These are phyloP conservation scores for Gallinago paraguaiae DNA, from an alignment of 2,113 vertebrate genomes.

Conservation along the genomic window DNA sequence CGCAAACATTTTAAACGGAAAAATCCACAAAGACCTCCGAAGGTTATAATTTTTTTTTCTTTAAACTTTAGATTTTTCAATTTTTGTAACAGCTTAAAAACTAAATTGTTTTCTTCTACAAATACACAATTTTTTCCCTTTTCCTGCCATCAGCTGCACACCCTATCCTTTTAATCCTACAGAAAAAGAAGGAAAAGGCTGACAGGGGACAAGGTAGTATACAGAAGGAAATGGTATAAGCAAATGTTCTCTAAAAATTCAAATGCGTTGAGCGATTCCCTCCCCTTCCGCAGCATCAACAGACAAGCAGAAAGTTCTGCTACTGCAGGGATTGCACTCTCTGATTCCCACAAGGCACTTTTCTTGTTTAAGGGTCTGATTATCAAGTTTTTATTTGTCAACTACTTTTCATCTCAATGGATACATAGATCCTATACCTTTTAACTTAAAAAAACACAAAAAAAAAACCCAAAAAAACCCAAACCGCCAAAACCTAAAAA, in stretches of 20 bases:
- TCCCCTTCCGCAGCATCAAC: not conserved
- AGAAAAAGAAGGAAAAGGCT: not conserved
- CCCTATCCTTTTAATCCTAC: not conserved
- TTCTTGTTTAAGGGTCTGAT: not conserved
- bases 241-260: not conserved
- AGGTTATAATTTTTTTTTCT: not conserved
- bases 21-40: not conserved
- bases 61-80: not conserved
- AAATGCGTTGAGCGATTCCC: not conserved
- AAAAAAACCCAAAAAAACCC: not conserved
- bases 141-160: not conserved
- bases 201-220: not conserved
- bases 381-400: not conserved
- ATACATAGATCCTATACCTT: not conserved
- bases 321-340: not conserved
- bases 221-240: not conserved
- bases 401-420: not conserved
- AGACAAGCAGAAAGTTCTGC: not conserved
- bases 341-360: not conserved
- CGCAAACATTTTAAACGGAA: not conserved
- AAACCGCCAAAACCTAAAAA: not conserved
- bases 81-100: not conserved
- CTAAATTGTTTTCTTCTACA: not conserved
- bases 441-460: not conserved
- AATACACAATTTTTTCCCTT: not conserved